These are phyloP conservation scores for Mormyrops attenuatus DNA, from an alignment of 2,797 vertebrate genomes.

Conservation along the genomic window DNA sequence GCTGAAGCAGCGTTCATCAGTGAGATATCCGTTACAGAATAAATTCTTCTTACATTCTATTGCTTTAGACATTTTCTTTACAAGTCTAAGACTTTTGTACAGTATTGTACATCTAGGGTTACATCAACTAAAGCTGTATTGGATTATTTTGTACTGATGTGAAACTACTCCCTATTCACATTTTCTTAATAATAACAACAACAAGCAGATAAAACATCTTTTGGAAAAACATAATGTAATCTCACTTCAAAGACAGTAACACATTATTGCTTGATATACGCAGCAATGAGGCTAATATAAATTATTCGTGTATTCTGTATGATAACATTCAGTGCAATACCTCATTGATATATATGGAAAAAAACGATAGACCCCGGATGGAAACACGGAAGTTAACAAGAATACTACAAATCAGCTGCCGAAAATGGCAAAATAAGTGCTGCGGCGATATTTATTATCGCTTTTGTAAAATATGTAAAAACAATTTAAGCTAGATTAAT, in stretches of 20 bases:
- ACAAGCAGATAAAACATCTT: background rate
- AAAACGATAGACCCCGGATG: background rate
- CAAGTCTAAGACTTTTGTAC: too few relatives aligned
- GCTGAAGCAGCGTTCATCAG: background rate
- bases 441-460: background rate
- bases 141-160: background rate
- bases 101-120: background rate
- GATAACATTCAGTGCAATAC: too few relatives aligned
- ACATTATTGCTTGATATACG: too few relatives aligned
- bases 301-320: background rate
- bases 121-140: background rate
- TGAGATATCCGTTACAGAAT: background rate
- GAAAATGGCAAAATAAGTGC: background rate
- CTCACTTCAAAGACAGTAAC: background rate
- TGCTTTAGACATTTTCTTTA: too few relatives aligned
- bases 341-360: background rate
- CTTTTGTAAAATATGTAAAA: background rate
- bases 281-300: background rate
- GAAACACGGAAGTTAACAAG: conserved; percentile 1
- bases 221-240: background rate
- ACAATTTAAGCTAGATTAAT: background rate
- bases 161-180: background rate
- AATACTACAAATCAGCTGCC: background rate
- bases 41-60: background rate
- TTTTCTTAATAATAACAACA: too few relatives aligned